A percentile compares a stretch with the other conserved stretches of the same genome.
phyloP scores from a whole-genome alignment of 2,113 vertebrate species.

The Tenrec ecaudatus region DNA sequence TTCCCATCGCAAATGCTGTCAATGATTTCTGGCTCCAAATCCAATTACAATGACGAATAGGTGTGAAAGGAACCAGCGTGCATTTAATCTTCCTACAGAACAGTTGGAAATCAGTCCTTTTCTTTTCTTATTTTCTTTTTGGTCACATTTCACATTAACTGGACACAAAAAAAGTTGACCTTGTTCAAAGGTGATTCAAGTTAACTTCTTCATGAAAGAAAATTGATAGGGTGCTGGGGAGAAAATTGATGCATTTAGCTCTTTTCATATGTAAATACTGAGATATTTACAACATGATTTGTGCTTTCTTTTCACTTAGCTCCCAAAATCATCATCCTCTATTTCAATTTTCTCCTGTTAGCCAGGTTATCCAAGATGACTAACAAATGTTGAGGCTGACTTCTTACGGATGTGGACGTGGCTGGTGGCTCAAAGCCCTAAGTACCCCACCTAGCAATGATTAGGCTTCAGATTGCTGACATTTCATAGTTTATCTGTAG shows the following conservation, averaged over 20 bases:
- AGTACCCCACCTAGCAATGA: not conserved
- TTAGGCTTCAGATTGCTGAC: no score
- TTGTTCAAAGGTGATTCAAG: conserved; percentile 66
- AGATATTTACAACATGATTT: conserved; percentile 1
- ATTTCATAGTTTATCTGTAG: not conserved
- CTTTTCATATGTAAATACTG: conserved; percentile 25
- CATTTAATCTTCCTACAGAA: conserved; percentile 74
- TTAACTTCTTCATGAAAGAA: conserved; percentile 57
- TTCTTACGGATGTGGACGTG: not conserved
- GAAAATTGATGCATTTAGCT: conserved; percentile 2
- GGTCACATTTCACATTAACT: conserved; percentile 63
- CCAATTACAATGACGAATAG: conserved; percentile 78
- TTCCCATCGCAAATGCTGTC: conserved; percentile 62
- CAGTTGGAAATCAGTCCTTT: conserved; percentile 39
- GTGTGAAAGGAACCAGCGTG: conserved; percentile 55
- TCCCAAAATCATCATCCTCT: conserved; percentile 18
- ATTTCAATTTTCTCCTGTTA: conserved; percentile 23
- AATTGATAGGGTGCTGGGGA: not conserved
- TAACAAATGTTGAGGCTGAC: conserved; percentile 45
- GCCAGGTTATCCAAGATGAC: conserved; percentile 51
- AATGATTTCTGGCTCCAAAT: conserved; percentile 76
- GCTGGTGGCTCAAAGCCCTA: not conserved
- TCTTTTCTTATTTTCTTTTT: not conserved
- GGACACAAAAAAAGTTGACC: conserved; percentile 38
- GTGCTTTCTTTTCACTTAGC: not conserved